phyloP scores from a whole-genome alignment of 2,113 vertebrate species.

The Aleadryas rufinucha region DNA sequence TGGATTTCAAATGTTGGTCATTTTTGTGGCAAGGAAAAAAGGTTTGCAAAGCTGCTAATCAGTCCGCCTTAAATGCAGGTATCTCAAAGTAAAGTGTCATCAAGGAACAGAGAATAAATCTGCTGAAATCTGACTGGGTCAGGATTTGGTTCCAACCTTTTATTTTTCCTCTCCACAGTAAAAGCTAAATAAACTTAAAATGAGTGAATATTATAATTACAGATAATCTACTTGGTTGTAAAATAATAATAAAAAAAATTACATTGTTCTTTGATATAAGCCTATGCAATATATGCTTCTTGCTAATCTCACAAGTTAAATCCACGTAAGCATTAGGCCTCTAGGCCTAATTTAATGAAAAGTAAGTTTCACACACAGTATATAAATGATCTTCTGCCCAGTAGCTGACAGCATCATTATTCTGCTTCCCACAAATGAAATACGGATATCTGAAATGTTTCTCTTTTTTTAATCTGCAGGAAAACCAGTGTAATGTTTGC shows the following conservation, averaged over 20 bases:
- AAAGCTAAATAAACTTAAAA: neutral
- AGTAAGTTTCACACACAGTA: neutral
- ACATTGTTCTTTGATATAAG: neutral
- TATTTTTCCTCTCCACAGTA: neutral
- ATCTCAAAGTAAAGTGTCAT: neutral
- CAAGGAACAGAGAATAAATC: neutral
- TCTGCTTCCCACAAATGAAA: conserved; percentile 25
- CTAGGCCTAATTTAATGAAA: neutral
- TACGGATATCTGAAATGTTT: neutral
- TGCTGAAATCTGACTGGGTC: neutral
- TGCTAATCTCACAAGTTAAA: neutral
- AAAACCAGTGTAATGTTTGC: neutral
- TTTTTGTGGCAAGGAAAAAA: neutral
- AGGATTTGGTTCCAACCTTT: neutral
- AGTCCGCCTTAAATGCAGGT: neutral
- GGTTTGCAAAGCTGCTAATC: neutral
- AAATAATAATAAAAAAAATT: neutral
- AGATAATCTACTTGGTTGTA: neutral
- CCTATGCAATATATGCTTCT: neutral
- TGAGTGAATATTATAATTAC: neutral
- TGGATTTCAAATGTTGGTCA: neutral
- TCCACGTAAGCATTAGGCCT: neutral
- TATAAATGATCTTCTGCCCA: neutral
- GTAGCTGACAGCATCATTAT: neutral
- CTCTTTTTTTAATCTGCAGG: neutral